Percentiles rank a stretch among this genome's conserved stretches.
These are phyloP conservation scores for Venustoraphidia nigricollis DNA, from an alignment of 2,888 invertebrate genomes.

Conservation along the genomic window DNA sequence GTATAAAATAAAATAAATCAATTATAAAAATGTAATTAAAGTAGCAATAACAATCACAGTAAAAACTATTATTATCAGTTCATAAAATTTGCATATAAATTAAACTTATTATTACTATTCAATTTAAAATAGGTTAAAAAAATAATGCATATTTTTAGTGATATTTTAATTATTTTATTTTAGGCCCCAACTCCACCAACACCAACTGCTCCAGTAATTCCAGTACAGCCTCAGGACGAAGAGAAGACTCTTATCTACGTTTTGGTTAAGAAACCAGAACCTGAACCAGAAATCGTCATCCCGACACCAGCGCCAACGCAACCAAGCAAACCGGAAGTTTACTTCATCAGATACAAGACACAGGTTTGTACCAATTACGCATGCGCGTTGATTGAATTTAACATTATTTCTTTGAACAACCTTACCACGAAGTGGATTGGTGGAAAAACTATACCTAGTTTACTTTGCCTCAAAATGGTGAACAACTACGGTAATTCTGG, in stretches of 20 bases:
- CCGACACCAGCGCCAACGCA: slow-evolving; percentile 72
- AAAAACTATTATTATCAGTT: too few species aligned
- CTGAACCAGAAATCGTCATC: slow-evolving; percentile 61
- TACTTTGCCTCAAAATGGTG: too few species aligned
- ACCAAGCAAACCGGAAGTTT: slow-evolving; percentile 78
- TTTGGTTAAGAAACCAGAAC: slow-evolving; percentile 77
- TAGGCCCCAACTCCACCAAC: slow-evolving; percentile 76
- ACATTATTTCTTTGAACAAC: not conserved
- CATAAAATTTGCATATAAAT: too few species aligned
- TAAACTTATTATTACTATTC: too few species aligned
- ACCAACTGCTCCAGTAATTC: slow-evolving; percentile 67
- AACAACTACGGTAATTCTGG: too few species aligned
- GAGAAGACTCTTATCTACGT: slow-evolving; percentile 83
- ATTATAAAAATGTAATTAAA: too few species aligned
- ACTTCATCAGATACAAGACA: slow-evolving; percentile 80
- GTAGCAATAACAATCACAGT: too few species aligned
- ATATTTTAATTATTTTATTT: slow-evolving; percentile 58
- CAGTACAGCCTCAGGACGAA: slow-evolving; percentile 68
- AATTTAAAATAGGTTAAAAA: too few species aligned
- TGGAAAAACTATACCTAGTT: too few species aligned
- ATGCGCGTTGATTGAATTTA: not conserved
- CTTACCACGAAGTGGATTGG: too few species aligned
- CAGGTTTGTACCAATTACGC: slow-evolving; percentile 36
- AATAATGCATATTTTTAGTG: too few species aligned
- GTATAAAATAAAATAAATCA: too few species aligned